These are phyloP conservation scores for Drosophila monieri DNA, from an alignment of 2,888 invertebrate genomes.

Conservation along the genomic window DNA sequence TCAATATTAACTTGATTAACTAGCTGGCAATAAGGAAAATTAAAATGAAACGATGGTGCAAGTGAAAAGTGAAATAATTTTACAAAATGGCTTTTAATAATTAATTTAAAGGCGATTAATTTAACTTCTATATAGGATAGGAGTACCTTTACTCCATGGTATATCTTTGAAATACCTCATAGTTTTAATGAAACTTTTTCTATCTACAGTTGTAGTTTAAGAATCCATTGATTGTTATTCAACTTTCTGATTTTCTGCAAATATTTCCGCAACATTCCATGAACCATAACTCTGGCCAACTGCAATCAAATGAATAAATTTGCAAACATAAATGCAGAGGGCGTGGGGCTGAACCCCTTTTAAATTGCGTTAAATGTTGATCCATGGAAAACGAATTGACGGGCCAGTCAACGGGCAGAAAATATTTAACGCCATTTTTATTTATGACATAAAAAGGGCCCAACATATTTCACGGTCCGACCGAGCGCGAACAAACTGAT, in stretches of 20 bases:
- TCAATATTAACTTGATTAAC: slow-evolving; percentile 40
- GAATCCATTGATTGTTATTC: background rate
- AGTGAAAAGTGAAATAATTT: background rate
- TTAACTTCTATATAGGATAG: no score
- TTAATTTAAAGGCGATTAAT: background rate
- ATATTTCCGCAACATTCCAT: slow-evolving; percentile 15
- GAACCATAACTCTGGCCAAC: slow-evolving; percentile 14
- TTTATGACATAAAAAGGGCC: slow-evolving; percentile 73
- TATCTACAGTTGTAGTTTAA: background rate
- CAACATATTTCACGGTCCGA: slow-evolving; percentile 68
- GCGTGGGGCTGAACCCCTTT: slow-evolving; percentile 33
- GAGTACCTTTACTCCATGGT: no score
- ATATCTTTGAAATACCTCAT: no score
- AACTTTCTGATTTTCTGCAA: slow-evolving; percentile 17
- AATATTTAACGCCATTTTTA: slow-evolving; percentile 77
- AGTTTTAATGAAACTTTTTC: no score
- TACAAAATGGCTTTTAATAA: background rate
- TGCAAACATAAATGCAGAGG: slow-evolving; percentile 36
- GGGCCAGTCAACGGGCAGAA: slow-evolving; percentile 41
- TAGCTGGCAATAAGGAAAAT: slow-evolving; percentile 9
- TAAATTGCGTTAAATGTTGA: slow-evolving; percentile 75
- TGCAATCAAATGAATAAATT: slow-evolving; percentile 41
- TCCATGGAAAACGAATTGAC: slow-evolving; percentile 52
- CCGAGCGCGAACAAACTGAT: slow-evolving; percentile 66
- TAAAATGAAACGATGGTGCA: background rate